Percentiles rank a stretch among this genome's conserved stretches.
These are phyloP conservation scores for Eptesicus fuscus DNA, from an alignment of 2,113 vertebrate genomes.

Conservation along the genomic window DNA sequence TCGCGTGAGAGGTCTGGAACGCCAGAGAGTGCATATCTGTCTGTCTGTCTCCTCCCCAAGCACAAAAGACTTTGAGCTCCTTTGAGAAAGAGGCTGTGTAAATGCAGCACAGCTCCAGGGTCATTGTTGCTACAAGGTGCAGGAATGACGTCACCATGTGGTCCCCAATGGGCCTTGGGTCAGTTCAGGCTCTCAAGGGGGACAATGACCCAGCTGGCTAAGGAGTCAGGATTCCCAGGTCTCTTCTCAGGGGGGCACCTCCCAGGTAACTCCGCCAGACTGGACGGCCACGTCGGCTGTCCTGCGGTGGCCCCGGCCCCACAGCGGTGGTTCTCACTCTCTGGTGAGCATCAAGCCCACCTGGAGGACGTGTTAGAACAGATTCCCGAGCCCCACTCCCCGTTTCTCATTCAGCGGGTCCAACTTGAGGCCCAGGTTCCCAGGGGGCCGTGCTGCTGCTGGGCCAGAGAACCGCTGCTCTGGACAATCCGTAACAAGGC, in stretches of 20 bases:
- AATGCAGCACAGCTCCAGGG: background rate
- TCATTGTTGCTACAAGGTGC: background rate
- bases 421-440: background rate
- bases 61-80: constrained; percentile 78
- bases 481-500: background rate
- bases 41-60: constrained; percentile 72
- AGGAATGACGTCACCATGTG: background rate
- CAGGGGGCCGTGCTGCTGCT: background rate
- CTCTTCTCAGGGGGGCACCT: background rate
- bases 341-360: background rate
- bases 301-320: background rate
- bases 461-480: background rate
- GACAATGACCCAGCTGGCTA: background rate
- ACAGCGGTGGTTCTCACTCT: background rate
- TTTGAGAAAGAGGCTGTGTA: constrained; percentile 74
- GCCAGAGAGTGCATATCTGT: constrained; percentile 68
- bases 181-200: background rate
- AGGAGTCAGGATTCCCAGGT: background rate
- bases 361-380: background rate
- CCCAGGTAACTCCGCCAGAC: background rate
- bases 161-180: background rate
- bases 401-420: background rate
- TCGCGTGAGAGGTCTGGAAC: constrained; percentile 69
- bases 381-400: background rate
- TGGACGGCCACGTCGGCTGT: background rate